Percentiles rank a stretch among this genome's conserved stretches.
Evolutionary conservation across 2,797 vertebrate species (phyloP).

Genomic region (Dromococcyx pavoninus): DNA sequence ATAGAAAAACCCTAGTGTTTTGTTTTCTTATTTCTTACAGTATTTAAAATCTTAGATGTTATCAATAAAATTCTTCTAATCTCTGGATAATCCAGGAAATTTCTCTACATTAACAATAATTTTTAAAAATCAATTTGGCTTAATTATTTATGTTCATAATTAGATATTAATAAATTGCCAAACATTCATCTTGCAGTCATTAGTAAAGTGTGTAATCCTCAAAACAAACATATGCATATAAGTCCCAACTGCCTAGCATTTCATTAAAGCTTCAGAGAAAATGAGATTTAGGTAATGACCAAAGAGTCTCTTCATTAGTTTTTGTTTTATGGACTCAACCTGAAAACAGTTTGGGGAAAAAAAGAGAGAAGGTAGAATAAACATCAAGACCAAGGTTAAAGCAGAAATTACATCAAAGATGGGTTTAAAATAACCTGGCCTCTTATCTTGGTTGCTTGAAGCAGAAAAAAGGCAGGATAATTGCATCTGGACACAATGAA

Average conservation of each 20-base stretch:
- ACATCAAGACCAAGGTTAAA: slow-evolving; percentile 13
- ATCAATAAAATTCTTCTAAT: not conserved
- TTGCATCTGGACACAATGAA: not conserved
- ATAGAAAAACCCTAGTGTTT: not conserved
- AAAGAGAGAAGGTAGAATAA: not conserved
- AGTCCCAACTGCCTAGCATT: not conserved
- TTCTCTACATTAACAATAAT: not conserved
- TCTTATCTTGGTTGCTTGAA: slow-evolving; percentile 1
- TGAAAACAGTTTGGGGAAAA: not conserved
- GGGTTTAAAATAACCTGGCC: not conserved
- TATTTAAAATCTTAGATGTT: not conserved
- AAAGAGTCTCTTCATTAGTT: not conserved
- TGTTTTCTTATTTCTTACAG: not conserved
- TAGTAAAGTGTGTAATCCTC: slow-evolving; percentile 6
- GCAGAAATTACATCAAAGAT: not conserved
- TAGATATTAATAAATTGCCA: not conserved
- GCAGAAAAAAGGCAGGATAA: not conserved
- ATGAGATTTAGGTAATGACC: not conserved
- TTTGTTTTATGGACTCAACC: not conserved
- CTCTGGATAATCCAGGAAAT: not conserved
- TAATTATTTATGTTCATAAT: not conserved
- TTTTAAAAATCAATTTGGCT: not conserved
- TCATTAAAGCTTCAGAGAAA: slow-evolving; percentile 18
- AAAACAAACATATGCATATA: not conserved
- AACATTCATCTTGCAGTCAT: not conserved